Evolutionary conservation across 2,113 vertebrate species (phyloP).

Genomic region (Gobius niger): DNA sequence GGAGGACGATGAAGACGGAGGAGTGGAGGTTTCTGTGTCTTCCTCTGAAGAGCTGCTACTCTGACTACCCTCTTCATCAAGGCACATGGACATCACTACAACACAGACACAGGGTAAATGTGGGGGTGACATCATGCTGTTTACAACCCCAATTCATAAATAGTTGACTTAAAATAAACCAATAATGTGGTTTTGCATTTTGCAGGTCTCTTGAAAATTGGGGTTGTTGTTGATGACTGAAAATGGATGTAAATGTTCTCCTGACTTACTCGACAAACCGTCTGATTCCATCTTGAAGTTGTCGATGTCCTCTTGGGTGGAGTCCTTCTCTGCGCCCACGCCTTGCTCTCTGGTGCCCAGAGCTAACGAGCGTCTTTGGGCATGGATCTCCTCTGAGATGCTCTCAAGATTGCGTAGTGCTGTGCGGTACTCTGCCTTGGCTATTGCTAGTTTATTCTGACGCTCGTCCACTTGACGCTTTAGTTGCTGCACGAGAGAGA

Average conservation of each 20-base stretch:
- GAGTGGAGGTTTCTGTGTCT: constrained; percentile 81
- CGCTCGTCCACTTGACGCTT: constrained; percentile 90
- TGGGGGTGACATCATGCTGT: background rate
- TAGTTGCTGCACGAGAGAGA: constrained; percentile 80
- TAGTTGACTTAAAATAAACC: no score
- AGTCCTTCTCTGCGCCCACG: constrained; percentile 84
- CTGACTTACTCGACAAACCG: constrained; percentile 86
- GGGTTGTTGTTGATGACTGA: constrained; percentile 2
- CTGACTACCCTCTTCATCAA: constrained; percentile 88
- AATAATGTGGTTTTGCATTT: background rate
- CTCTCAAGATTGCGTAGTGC: constrained; percentile 91
- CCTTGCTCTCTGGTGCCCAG: constrained; percentile 90
- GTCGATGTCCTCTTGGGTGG: constrained; percentile 75
- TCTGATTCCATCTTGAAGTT: constrained; percentile 84
- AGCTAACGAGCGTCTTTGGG: constrained; percentile 84
- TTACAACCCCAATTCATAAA: constrained; percentile 4
- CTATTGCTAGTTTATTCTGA: constrained; percentile 85
- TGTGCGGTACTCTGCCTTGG: constrained; percentile 90
- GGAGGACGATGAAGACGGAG: constrained; percentile 61
- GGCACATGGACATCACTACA: constrained; percentile 90
- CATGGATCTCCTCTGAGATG: constrained; percentile 97
- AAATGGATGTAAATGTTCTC: background rate
- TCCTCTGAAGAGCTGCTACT: constrained; percentile 87
- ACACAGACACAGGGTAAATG: constrained; percentile 31
- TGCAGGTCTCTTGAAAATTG: background rate